Conservation (phyloP, 2,888 invertebrate species). For the Ennomos erosarius region DNA sequence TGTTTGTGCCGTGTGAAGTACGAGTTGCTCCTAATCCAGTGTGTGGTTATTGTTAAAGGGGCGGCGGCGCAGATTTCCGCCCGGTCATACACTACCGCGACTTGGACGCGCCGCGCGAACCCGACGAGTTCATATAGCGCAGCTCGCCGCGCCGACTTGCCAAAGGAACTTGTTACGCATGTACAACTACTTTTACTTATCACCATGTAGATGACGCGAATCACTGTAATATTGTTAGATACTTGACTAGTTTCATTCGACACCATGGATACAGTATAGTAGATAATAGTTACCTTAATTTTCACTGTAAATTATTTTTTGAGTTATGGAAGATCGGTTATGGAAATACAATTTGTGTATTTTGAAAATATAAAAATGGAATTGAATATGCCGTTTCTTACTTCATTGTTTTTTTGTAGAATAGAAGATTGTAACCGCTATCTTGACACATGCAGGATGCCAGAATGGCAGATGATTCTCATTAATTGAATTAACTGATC, state of each 20-base stretch:
- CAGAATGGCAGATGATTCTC: constrained; percentile 27
- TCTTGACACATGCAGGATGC: constrained; percentile 4
- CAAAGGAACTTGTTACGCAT: constrained; percentile 50
- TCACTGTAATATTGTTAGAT: constrained; percentile 24
- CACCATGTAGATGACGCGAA: constrained; percentile 34
- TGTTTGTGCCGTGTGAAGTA: constrained; percentile 48
- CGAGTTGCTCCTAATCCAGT: constrained; percentile 47
- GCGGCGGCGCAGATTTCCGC: constrained; percentile 91
- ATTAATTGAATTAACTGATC: constrained; percentile 33
- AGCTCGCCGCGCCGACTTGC: constrained; percentile 46
- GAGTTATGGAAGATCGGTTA: constrained; percentile 23
- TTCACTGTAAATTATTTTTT: constrained; percentile 30
- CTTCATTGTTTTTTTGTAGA: constrained; percentile 14
- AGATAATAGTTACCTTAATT: constrained; percentile 32
- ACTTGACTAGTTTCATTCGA: constrained; percentile 13
- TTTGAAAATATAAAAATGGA: constrained; percentile 38
- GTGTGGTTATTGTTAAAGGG: constrained; percentile 87
- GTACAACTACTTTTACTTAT: constrained; percentile 33
- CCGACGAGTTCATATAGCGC: constrained; percentile 92
- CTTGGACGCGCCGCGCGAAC: constrained; percentile 96
- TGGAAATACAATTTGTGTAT: constrained; percentile 33
- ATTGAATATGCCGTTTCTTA: constrained; percentile 32
- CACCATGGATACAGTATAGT: constrained; percentile 27
- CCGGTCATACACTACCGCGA: constrained; percentile 97
- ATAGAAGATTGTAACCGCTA: neutral